Evolutionary conservation across 2,888 invertebrate genomes (phyloP).

Genomic region (Archips crataeganus): DNA sequence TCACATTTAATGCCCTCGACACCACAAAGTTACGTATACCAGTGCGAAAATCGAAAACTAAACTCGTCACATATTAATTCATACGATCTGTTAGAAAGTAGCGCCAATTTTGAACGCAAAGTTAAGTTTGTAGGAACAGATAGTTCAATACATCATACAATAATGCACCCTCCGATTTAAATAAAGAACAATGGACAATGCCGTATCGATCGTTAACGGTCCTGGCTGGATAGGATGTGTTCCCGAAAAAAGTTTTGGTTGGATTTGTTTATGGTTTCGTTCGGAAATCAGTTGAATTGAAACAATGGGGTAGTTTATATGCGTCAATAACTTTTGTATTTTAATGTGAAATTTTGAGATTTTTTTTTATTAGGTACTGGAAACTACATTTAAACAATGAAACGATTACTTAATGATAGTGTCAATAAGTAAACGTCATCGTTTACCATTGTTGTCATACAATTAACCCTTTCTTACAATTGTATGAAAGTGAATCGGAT

Average conservation of each 20-base stretch:
- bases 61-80: not conserved
- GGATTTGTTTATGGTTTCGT: conserved; percentile 42
- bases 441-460: conserved; percentile 34
- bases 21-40: conserved; percentile 9
- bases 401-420: not conserved
- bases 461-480: conserved; percentile 38
- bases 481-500: conserved; percentile 50
- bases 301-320: conserved; percentile 26
- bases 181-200: conserved; percentile 55
- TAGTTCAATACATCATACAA: conserved; percentile 37
- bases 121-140: conserved; percentile 34
- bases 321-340: conserved; percentile 9
- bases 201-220: conserved; percentile 57
- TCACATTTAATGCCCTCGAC: conserved; percentile 28
- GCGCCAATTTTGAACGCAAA: not conserved
- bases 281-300: conserved; percentile 29
- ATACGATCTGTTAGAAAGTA: not conserved
- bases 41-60: not conserved
- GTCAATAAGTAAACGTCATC: conserved; percentile 32
- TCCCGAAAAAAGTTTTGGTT: conserved; percentile 39
- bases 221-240: conserved; percentile 39
- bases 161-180: conserved; percentile 49
- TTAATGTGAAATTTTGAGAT: too few relatives aligned
- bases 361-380: too few relatives aligned
- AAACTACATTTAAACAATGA: not conserved